Conservation (phyloP, 2,888 invertebrate genomes). For the Prenolepis imparis region DNA sequence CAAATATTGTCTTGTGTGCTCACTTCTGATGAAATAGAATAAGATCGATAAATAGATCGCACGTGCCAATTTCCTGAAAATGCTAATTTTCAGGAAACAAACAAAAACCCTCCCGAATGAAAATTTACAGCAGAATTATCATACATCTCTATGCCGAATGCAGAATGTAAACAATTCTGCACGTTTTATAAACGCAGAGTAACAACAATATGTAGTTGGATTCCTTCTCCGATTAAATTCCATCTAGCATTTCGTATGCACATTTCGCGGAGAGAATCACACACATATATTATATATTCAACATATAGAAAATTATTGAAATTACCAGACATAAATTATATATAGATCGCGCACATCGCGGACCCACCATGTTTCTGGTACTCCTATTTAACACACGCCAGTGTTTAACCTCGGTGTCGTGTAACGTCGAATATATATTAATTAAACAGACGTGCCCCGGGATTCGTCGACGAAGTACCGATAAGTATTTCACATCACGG, state of each 20-base stretch:
- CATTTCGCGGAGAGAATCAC: too few relatives aligned
- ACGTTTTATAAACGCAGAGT: neutral
- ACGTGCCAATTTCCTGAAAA: neutral
- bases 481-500: neutral
- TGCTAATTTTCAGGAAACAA: neutral
- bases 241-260: neutral
- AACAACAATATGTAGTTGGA: neutral
- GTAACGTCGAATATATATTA: slow-evolving; percentile 13
- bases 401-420: neutral
- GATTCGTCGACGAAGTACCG: slow-evolving; percentile 3
- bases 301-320: slow-evolving; percentile 9
- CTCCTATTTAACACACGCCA: neutral
- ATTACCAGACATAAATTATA: slow-evolving; percentile 1
- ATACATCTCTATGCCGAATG: neutral
- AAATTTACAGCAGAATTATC: neutral
- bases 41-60: neutral
- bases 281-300: neutral
- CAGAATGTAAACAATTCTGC: neutral
- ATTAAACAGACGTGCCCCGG: slow-evolving; percentile 8
- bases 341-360: neutral
- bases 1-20: too few relatives aligned
- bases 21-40: neutral
- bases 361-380: neutral
- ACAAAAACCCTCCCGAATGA: neutral
- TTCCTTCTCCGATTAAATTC: neutral